These are phyloP conservation scores for Melanostoma mellinum DNA, from an alignment of 2,888 invertebrate genomes.

Conservation along the genomic window DNA sequence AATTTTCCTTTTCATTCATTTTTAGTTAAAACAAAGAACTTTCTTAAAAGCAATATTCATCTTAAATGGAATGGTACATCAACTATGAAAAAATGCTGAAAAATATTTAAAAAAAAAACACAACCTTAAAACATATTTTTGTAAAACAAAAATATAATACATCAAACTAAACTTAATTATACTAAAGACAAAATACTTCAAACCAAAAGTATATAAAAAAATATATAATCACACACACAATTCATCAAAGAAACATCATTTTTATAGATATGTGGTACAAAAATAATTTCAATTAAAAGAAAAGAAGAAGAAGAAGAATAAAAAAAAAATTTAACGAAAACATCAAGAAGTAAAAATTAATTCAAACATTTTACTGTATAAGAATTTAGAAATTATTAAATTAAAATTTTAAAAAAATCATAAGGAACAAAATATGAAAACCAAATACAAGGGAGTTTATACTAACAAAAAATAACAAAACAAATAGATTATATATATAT, in stretches of 20 bases:
- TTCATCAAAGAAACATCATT: conserved; percentile 70
- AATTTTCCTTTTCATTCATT: neutral
- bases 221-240: conserved; percentile 61
- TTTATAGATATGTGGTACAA: conserved; percentile 71
- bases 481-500: conserved; percentile 61
- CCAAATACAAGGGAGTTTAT: conserved; percentile 82
- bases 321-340: conserved; percentile 36
- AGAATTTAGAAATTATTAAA: conserved; percentile 68
- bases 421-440: conserved; percentile 81
- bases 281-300: conserved; percentile 66
- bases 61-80: conserved; percentile 50
- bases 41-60: conserved; percentile 65
- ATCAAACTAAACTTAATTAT: conserved; percentile 40
- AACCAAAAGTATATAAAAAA: conserved; percentile 31
- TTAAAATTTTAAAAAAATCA: conserved; percentile 74
- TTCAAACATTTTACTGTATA: conserved; percentile 44
- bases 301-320: conserved; percentile 58
- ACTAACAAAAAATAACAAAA: conserved; percentile 75
- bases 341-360: conserved; percentile 62
- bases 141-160: conserved; percentile 67
- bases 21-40: conserved; percentile 43
- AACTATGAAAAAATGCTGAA: conserved; percentile 39
- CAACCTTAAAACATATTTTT: conserved; percentile 73
- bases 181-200: conserved; percentile 18
- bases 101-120: conserved; percentile 36